phyloP scores from a whole-genome alignment of 2,113 vertebrate genomes.

The Pluvialis apricaria region DNA sequence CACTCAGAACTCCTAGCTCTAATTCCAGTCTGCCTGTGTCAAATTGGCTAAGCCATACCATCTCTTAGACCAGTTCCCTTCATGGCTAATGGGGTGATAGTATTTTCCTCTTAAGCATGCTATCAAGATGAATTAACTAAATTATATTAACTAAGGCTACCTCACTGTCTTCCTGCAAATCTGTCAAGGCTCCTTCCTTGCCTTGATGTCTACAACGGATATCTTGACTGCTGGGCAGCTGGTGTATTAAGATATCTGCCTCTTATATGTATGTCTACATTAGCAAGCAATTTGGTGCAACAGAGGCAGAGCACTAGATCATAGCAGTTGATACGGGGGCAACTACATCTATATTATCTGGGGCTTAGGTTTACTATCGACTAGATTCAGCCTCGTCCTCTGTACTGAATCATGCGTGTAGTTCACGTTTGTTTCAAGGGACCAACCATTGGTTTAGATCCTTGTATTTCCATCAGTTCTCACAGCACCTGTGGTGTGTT shows the following conservation, averaged over 20 bases:
- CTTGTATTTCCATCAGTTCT: not conserved
- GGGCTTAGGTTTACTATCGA: not conserved
- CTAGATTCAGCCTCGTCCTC: not conserved
- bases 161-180: not conserved
- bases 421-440: not conserved
- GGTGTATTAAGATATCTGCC: not conserved
- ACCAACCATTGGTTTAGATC: not conserved
- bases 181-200: not conserved
- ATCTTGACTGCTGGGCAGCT: not conserved
- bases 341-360: not conserved
- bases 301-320: not conserved
- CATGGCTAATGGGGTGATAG: not conserved
- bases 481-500: not conserved
- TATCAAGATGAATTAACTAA: slow-evolving; percentile 8
- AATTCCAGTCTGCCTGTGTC: not conserved
- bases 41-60: not conserved
- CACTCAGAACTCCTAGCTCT: not conserved
- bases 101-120: not conserved
- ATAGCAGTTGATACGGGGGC: not conserved
- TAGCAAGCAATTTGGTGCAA: not conserved
- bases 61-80: not conserved
- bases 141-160: not conserved
- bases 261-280: not conserved
- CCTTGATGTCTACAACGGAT: not conserved
- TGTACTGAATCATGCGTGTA: not conserved